Evolutionary conservation across 2,888 invertebrate genomes (phyloP), one percentile per base, ranked within the genome.

Genomic region (Pristionchus mayeri): DNA sequence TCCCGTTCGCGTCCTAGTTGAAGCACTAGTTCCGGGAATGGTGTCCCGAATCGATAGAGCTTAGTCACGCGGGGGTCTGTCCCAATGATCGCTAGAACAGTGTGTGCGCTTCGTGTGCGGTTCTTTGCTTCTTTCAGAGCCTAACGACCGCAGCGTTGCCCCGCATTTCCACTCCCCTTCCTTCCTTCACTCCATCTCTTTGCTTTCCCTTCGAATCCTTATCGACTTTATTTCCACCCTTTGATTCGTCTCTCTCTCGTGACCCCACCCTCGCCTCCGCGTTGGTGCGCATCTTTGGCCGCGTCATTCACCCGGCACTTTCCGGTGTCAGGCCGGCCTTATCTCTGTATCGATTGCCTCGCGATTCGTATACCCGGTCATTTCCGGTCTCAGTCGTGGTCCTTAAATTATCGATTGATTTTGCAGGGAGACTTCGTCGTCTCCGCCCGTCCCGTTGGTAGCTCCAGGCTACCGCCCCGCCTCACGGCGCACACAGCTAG

Each of bases 51-150:
- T 71, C 71, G 71, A 71, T 71, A 40, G 34, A 24, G 21, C 71
- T 71, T 37, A 71, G 71, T 71, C 71, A 71, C 71, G 63, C 30
- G 63, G 30, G 37, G 71, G 37, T n/a, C 71, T 71, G 71, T 44
- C 30, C 71, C 37, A 37, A 11, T 71, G 71, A 71, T 71, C 71
- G 37, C 71, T 37, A 34, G 16, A 9, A 30, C 27, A 52, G 57
- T 30, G 57, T 63, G 63, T 63, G 63, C 63, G 21, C 21, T 34
- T 30, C 34, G 63, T 63, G 63, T 63, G 63, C 63, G 34, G 13
- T 13, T 34, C 3, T 63, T 63, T n/a, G 63, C 63, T 34, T 7
- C 30, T 1, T 34, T 30, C 44, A 34, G 63, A 63, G 63, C 63
- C 63, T 63, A 63, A 60, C 60, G 30, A 60, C 30, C 60, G 2